Conservation (phyloP, 2,888 invertebrate species). For the Parnassius mnemosyne region DNA sequence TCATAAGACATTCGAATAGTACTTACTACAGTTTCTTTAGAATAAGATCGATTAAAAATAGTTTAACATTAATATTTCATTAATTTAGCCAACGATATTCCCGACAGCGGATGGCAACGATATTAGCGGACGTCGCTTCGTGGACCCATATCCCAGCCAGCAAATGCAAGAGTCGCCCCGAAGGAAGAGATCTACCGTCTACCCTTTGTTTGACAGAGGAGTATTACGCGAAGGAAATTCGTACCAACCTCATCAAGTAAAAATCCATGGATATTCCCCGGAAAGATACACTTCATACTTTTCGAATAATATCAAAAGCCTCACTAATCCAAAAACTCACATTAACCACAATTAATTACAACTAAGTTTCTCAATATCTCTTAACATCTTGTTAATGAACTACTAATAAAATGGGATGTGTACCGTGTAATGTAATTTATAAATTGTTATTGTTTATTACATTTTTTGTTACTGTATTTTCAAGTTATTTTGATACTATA, state of each 20-base stretch:
- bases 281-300: constrained; percentile 72
- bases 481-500: constrained; percentile 17
- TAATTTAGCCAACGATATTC: constrained; percentile 70
- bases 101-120: constrained; percentile 76
- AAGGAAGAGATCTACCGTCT: constrained; percentile 64
- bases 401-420: constrained; percentile 13
- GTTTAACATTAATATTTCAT: constrained; percentile 50
- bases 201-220: constrained; percentile 53
- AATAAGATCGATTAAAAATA: constrained; percentile 11
- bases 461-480: neutral
- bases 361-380: too few species aligned
- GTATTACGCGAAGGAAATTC: constrained; percentile 41
- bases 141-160: constrained; percentile 72
- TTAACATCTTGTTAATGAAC: too few species aligned
- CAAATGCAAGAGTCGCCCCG: constrained; percentile 72
- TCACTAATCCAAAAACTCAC: constrained; percentile 29
- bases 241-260: constrained; percentile 50
- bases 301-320: constrained; percentile 46
- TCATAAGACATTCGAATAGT: too few species aligned
- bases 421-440: constrained; percentile 7
- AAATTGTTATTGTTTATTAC: constrained; percentile 24
- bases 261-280: constrained; percentile 62
- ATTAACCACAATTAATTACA: constrained; percentile 16
- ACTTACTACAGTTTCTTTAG: neutral
- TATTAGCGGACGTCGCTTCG: constrained; percentile 67